A percentile compares a stretch with the other conserved stretches of the same genome.
phyloP scores from a whole-genome alignment of 2,888 invertebrate species.

The Netelia melanura region DNA sequence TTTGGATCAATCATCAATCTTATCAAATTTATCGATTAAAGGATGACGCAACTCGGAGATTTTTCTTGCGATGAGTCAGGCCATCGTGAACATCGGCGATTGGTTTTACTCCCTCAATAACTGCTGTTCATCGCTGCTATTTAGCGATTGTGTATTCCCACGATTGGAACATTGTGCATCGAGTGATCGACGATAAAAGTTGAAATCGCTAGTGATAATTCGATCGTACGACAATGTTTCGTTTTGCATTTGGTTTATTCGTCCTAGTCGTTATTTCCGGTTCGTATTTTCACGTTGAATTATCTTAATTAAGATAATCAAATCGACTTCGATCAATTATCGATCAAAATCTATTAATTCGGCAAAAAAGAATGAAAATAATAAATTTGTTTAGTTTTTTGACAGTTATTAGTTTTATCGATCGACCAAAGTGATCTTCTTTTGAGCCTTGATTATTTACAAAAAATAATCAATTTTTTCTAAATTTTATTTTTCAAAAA shows the following conservation, averaged over 20 bases:
- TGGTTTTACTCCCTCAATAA: slow-evolving; percentile 27
- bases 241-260: slow-evolving; percentile 27
- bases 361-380: no score
- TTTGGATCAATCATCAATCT: no score
- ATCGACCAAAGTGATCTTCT: no score
- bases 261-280: slow-evolving; percentile 20
- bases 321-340: no score
- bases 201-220: neutral
- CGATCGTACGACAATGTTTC: slow-evolving; percentile 21
- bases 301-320: no score
- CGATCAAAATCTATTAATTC: no score
- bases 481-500: neutral
- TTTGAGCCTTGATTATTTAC: no score
- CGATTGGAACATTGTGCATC: neutral
- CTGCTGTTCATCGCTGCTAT: neutral
- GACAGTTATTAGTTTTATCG: no score
- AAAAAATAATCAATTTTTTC: no score
- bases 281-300: slow-evolving; percentile 10
- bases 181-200: slow-evolving; percentile 6
- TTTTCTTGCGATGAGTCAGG: neutral
- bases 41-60: neutral
- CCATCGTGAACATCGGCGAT: slow-evolving; percentile 2
- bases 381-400: no score
- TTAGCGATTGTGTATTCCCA: neutral
- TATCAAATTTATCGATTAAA: no score